Conservation (phyloP, 2,888 invertebrate genomes). For the Drosophila suboccidentalis region DNA sequence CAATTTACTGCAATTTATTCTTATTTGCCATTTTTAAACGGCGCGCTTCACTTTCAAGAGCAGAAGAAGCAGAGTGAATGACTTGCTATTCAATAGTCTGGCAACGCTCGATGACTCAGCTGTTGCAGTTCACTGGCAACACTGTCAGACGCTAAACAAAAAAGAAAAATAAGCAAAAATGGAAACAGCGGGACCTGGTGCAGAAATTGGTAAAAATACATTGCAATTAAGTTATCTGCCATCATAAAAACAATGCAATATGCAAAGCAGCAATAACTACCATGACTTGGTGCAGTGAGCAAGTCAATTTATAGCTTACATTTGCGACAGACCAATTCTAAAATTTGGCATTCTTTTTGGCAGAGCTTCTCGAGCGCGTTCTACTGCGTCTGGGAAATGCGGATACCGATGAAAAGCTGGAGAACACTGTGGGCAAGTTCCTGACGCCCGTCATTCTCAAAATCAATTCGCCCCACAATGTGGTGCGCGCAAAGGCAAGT, state of each 20-base stretch:
- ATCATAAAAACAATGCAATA: not conserved
- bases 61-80: constrained; percentile 35
- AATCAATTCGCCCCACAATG: constrained; percentile 94
- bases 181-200: constrained; percentile 82
- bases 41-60: constrained; percentile 1
- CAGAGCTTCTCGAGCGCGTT: constrained; percentile 95
- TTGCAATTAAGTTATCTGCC: constrained; percentile 7
- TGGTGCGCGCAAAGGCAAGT: constrained; percentile 89
- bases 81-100: constrained; percentile 53
- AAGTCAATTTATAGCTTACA: not conserved
- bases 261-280: not conserved
- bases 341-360: constrained; percentile 27
- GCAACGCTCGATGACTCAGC: constrained; percentile 44
- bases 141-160: constrained; percentile 56
- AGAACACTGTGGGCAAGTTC: constrained; percentile 92
- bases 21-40: constrained; percentile 16
- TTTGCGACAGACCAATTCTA: not conserved
- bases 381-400: constrained; percentile 95
- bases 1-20: not conserved
- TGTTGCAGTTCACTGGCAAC: constrained; percentile 53
- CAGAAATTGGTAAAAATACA: constrained; percentile 84
- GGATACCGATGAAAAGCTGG: constrained; percentile 95
- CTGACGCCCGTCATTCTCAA: constrained; percentile 96
- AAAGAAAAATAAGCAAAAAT: constrained; percentile 76
- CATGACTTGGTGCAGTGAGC: not conserved